These are phyloP conservation scores for Xestia c-nigrum DNA, from an alignment of 2,888 invertebrate species.

Conservation along the genomic window DNA sequence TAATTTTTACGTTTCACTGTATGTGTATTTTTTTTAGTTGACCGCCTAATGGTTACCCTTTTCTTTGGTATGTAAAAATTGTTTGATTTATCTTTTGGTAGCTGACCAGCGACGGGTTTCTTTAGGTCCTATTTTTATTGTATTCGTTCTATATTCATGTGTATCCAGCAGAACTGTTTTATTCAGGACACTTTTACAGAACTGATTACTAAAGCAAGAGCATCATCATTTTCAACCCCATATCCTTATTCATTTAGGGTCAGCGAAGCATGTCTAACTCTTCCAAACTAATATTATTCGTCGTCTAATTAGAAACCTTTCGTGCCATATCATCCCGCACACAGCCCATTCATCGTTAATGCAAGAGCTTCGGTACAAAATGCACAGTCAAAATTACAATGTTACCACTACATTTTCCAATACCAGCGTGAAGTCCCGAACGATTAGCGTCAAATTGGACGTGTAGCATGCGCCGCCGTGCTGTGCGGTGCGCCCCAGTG, in stretches of 20 bases:
- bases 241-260: too few species aligned
- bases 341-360: too few species aligned
- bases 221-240: too few species aligned
- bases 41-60: conserved; percentile 80
- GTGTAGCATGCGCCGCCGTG: conserved; percentile 56
- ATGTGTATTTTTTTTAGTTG: conserved; percentile 78
- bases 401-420: background rate
- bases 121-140: conserved; percentile 63
- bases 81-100: conserved; percentile 77
- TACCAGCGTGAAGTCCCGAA: conserved; percentile 43
- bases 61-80: conserved; percentile 82
- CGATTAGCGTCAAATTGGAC: conserved; percentile 66
- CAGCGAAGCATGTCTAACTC: too few species aligned
- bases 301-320: too few species aligned
- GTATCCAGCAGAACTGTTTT: conserved; percentile 15
- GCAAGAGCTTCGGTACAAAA: background rate
- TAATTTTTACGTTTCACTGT: conserved; percentile 85
- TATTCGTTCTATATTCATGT: conserved; percentile 28
- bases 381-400: background rate
- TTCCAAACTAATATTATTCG: too few species aligned
- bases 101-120: conserved; percentile 68
- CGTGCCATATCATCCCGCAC: too few species aligned
- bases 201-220: background rate
- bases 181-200: background rate
- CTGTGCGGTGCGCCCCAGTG: conserved; percentile 39